phyloP scores from a whole-genome alignment of 1,140 invertebrate species.

The Cylas formicarius region DNA sequence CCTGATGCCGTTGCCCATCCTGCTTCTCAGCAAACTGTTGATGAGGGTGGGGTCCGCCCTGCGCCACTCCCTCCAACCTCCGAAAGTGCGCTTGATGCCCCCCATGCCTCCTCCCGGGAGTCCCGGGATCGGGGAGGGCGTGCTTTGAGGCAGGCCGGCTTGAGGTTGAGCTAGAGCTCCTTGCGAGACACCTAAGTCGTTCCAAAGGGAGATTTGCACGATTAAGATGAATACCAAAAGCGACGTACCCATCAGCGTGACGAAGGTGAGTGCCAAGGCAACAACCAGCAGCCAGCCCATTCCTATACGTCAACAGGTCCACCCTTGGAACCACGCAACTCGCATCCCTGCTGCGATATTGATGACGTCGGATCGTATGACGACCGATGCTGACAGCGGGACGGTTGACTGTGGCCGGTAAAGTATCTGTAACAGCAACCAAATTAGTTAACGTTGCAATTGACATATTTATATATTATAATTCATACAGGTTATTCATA shows the following conservation, averaged over 20 bases:
- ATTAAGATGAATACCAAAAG: not conserved
- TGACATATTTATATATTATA: too few relatives aligned
- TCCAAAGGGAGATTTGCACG: not conserved
- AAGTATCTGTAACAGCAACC: too few relatives aligned
- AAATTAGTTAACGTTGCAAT: too few relatives aligned
- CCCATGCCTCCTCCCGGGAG: constrained; percentile 34
- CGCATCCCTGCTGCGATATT: constrained; percentile 15
- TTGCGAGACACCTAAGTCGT: constrained; percentile 24
- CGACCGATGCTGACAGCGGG: too few relatives aligned
- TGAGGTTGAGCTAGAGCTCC: constrained; percentile 32
- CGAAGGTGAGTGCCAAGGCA: constrained; percentile 30
- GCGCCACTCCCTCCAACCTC: constrained; percentile 58
- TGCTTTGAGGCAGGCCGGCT: constrained; percentile 33
- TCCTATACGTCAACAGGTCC: constrained; percentile 25
- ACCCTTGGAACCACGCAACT: constrained; percentile 17
- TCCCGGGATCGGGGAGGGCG: constrained; percentile 31
- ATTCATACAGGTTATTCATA: too few relatives aligned
- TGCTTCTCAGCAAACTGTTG: constrained; percentile 60
- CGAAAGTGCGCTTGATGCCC: constrained; percentile 34
- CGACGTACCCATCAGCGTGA: constrained; percentile 25
- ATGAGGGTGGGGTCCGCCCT: constrained; percentile 59
- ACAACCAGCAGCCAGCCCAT: constrained; percentile 33
- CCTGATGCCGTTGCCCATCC: constrained; percentile 58
- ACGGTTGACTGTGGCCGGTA: too few relatives aligned
- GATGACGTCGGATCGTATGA: too few relatives aligned